Evolutionary conservation across 2,797 vertebrate species (phyloP).

Genomic region (Hydrocynus forskahlii): DNA sequence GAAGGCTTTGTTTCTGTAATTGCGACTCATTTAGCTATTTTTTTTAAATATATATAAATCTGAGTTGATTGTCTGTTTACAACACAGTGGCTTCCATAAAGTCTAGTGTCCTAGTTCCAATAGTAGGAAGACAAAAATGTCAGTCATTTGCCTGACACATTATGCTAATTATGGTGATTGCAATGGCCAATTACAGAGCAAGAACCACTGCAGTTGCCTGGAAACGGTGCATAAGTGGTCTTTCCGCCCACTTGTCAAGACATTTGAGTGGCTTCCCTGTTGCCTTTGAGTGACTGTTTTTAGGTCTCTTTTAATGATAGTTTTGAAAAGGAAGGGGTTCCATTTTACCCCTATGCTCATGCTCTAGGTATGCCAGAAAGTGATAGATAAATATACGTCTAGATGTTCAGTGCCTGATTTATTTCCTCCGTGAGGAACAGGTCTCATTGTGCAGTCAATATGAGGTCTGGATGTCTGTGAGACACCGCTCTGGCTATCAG

Average conservation of each 20-base stretch:
- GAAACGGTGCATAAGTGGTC: constrained; percentile 7
- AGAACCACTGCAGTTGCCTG: constrained; percentile 23
- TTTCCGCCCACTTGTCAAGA: not conserved
- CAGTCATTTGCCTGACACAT: constrained; percentile 22
- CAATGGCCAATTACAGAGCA: not conserved
- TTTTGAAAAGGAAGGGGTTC: not conserved
- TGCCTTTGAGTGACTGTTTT: constrained; percentile 12
- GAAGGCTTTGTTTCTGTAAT: not conserved
- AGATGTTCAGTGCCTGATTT: not conserved
- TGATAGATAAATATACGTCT: not conserved
- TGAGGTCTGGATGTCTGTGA: not conserved
- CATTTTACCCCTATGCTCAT: not conserved
- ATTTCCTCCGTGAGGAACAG: not conserved
- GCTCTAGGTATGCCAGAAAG: not conserved
- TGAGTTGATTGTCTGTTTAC: not conserved
- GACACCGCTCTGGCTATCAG: not conserved
- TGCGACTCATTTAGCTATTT: not conserved
- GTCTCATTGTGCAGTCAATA: not conserved
- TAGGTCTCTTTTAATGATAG: not conserved
- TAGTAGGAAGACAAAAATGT: not conserved
- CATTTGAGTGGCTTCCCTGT: not conserved
- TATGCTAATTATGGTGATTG: constrained; percentile 35
- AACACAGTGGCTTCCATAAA: not conserved
- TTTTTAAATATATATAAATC: not conserved
- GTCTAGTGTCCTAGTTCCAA: not conserved